phyloP scores from a whole-genome alignment of 2,113 vertebrate genomes.

The Dinomys branickii region DNA sequence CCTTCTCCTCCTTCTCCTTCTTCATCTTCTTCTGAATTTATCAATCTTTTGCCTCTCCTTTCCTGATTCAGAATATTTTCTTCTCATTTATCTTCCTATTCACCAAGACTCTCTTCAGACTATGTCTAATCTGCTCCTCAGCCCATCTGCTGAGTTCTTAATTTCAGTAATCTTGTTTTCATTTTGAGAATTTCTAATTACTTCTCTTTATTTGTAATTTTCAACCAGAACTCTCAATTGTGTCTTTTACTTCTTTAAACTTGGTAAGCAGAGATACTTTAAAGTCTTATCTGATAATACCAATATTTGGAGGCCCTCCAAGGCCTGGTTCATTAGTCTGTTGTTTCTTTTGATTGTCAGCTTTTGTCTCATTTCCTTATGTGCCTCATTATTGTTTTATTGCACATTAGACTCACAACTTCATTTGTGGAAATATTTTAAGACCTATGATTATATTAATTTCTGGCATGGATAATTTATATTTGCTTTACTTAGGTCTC shows the following conservation, averaged over 20 bases:
- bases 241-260: background rate
- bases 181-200: background rate
- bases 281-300: background rate
- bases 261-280: background rate
- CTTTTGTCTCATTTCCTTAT: background rate
- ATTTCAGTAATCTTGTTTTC: background rate
- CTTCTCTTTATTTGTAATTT: background rate
- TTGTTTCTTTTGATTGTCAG: background rate
- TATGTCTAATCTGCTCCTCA: background rate
- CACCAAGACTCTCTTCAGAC: background rate
- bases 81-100: background rate
- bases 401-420: background rate
- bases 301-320: background rate
- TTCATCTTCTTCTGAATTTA: background rate
- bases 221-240: background rate
- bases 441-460: background rate
- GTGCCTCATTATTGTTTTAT: background rate
- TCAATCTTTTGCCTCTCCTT: background rate
- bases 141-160: background rate
- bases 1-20: background rate
- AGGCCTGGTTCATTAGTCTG: background rate
- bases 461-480: background rate
- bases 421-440: background rate
- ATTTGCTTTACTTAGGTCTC: background rate
- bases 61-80: slow-evolving; percentile 9